Base-by-base conservation (phyloP, 2,888 invertebrate species). In the Nymphalis polychloros region DNA sequence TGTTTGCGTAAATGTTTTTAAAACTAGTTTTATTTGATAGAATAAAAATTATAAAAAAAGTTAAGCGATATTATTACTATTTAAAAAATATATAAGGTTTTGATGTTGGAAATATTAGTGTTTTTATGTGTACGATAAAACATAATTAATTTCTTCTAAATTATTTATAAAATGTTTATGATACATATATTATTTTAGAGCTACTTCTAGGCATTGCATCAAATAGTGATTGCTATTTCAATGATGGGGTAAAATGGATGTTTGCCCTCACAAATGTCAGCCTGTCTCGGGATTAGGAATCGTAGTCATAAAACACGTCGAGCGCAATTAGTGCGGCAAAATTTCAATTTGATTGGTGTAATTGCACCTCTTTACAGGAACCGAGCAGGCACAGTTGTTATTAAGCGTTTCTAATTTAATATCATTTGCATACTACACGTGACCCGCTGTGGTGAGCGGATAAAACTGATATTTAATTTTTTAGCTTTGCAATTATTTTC, bases 371-470 rank as follows among this genome's bases (percentile, higher is more conserved):
- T 90, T 90, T 87, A 87, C 83, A 79, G 83, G 81, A 83, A 83
- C 80, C 80, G 81, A 82, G 81, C 78, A 71, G 87, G 78, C 90
- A 88, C 92, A 92, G 92, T 92, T 92, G 92, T 88, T 90, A 90
- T 89, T 89, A 92, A 92, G 92, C 89, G 92, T 82, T 92, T 87
- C 89, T 90, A 91, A 92, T 92, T 92, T 91, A 90, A 91, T 88
- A 89, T 88, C 83, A 92, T 92, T 92, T 92, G 92, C 92, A 92
- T 92, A 92, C 70, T 66, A 70, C 83, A 90, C 92, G 90, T 89
- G 90, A 90, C 88, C 89, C 80, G 84, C 71, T 65, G 69, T 67
- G 70, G 63, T 59, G 60, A 50, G 74, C 69, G 68, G 64, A 35
- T 68, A 49, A 48, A 66, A 46, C 41, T 49, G 67, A 55, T 35